Conservation (phyloP, 1,140 invertebrate genomes). For the Cotesia glomerata region DNA sequence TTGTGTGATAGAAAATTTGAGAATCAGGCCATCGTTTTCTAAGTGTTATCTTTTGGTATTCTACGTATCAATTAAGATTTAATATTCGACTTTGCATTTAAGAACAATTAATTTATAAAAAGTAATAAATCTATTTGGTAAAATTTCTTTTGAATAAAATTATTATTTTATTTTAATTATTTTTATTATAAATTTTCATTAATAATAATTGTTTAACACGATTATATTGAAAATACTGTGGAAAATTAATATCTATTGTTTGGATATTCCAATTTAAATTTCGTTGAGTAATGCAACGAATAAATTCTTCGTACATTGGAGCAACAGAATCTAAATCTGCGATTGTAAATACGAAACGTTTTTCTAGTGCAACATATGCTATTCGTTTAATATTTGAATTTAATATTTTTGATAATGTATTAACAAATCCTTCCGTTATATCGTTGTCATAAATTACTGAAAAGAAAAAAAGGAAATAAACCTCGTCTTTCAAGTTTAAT, state of each 20-base stretch:
- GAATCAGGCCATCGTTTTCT: too few relatives aligned
- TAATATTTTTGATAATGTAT: conserved; percentile 75
- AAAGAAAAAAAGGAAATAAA: conserved; percentile 46
- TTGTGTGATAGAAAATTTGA: too few relatives aligned
- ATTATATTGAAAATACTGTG: conserved; percentile 84
- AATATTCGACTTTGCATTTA: conserved; percentile 15
- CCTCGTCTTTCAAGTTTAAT: background rate
- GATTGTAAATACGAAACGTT: conserved; percentile 85
- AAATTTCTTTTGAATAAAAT: background rate
- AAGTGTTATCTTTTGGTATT: too few relatives aligned
- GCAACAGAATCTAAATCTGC: conserved; percentile 79
- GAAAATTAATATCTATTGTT: conserved; percentile 74
- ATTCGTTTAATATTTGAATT: conserved; percentile 66
- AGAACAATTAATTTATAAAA: too few relatives aligned
- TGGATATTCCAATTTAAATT: conserved; percentile 67
- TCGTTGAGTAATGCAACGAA: conserved; percentile 64
- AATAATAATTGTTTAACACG: conserved; percentile 77
- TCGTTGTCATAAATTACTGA: conserved; percentile 86
- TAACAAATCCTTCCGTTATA: conserved; percentile 82
- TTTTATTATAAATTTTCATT: conserved; percentile 68
- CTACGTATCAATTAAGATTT: too few relatives aligned
- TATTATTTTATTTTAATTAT: background rate
- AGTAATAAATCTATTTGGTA: too few relatives aligned
- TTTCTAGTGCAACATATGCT: conserved; percentile 83
- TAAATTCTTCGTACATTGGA: conserved; percentile 85